Conservation (phyloP, 2,888 invertebrate genomes). For the Acleris laterana region DNA sequence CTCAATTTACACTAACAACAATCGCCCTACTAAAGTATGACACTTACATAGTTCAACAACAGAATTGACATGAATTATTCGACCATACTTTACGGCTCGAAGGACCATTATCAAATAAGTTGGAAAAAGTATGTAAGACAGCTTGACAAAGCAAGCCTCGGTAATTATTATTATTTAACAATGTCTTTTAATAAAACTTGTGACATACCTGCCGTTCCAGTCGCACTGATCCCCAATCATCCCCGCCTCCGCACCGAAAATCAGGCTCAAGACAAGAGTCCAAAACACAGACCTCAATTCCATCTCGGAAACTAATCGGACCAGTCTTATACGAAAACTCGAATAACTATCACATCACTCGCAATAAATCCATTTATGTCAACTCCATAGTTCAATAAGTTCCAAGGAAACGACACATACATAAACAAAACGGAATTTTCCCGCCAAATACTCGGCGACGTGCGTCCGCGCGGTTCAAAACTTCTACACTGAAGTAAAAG, state of each 20-base stretch:
- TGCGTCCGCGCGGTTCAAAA: slow-evolving; percentile 49
- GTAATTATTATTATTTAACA: neutral
- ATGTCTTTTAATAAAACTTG: neutral
- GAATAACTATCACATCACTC: slow-evolving; percentile 57
- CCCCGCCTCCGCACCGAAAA: slow-evolving; percentile 78
- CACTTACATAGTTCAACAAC: neutral
- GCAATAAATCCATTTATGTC: slow-evolving; percentile 35
- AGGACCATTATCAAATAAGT: slow-evolving; percentile 4
- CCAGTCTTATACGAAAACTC: slow-evolving; percentile 43
- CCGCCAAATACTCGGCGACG: slow-evolving; percentile 19
- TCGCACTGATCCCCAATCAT: slow-evolving; percentile 88
- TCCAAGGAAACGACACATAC: slow-evolving; percentile 43
- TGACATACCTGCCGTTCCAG: slow-evolving; percentile 87
- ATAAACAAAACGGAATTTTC: slow-evolving; percentile 57
- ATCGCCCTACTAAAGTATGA: too few relatives aligned
- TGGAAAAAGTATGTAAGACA: neutral
- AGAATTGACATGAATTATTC: neutral
- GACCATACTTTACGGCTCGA: neutral
- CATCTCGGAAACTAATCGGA: slow-evolving; percentile 57
- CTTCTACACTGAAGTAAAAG: slow-evolving; percentile 53
- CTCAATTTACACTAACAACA: too few relatives aligned
- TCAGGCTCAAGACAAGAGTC: slow-evolving; percentile 71
- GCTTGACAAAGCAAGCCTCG: too few relatives aligned
- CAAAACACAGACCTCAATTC: slow-evolving; percentile 63
- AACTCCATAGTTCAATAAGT: slow-evolving; percentile 45